Conservation (phyloP, 2,888 invertebrate genomes). For the Acleris holmiana region DNA sequence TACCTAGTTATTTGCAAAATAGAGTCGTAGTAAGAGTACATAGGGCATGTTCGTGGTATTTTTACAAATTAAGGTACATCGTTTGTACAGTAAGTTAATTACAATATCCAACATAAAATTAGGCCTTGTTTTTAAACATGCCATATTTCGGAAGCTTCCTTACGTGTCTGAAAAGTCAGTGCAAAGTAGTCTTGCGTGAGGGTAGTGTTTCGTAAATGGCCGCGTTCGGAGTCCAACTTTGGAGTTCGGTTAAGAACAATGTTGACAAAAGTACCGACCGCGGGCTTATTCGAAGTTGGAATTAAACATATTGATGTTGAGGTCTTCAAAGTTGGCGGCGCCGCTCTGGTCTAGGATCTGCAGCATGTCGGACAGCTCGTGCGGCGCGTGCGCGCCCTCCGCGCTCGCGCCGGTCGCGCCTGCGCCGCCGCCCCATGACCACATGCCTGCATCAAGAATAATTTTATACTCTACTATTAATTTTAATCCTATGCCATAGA, state of each 20-base stretch:
- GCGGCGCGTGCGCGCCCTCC: constrained; percentile 82
- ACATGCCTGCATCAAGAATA: constrained; percentile 85
- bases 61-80: constrained; percentile 34
- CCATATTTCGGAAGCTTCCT: too few species aligned
- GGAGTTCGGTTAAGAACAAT: too few species aligned
- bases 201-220: neutral
- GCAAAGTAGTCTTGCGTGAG: neutral
- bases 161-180: constrained; percentile 9
- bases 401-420: constrained; percentile 54
- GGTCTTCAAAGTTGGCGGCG: constrained; percentile 93
- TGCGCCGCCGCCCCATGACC: constrained; percentile 86
- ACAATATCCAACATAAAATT: too few species aligned
- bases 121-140: too few species aligned
- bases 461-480: too few species aligned
- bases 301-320: constrained; percentile 95
- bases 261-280: constrained; percentile 12
- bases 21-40: constrained; percentile 18
- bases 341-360: constrained; percentile 95
- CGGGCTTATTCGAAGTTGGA: constrained; percentile 81
- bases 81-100: constrained; percentile 33
- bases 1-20: constrained; percentile 24
- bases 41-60: constrained; percentile 15
- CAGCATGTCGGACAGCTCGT: constrained; percentile 95
- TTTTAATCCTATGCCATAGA: too few species aligned
- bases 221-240: neutral